Conservation (phyloP, 2,888 invertebrate species). For the Seira ritae region DNA sequence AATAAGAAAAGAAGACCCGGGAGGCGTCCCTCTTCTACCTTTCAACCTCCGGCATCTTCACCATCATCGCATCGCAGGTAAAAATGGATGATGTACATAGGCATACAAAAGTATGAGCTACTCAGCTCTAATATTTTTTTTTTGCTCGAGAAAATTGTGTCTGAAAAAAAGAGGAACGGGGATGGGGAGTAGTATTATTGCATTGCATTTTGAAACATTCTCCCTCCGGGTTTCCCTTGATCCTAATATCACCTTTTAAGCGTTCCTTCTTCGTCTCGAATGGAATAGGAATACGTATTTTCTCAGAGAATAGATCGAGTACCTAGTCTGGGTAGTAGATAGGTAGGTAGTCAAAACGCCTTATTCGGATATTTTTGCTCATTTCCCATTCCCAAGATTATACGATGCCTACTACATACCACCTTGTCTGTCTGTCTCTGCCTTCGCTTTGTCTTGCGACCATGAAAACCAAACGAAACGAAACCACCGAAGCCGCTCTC, state of each 20-base stretch:
- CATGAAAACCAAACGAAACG: background rate
- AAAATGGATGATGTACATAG: conserved; percentile 6
- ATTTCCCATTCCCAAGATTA: background rate
- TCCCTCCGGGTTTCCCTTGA: conserved; percentile 58
- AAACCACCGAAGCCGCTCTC: background rate
- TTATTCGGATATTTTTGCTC: background rate
- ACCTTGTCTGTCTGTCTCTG: background rate
- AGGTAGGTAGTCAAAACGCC: background rate
- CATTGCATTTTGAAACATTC: too few relatives aligned
- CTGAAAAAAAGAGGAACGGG: conserved; percentile 7
- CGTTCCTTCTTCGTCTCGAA: too few relatives aligned
- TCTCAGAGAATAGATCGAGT: background rate
- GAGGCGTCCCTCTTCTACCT: conserved; percentile 52
- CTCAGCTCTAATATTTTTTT: too few relatives aligned
- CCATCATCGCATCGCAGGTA: too few relatives aligned
- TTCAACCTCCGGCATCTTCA: background rate
- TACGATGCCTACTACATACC: too few relatives aligned
- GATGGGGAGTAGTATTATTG: too few relatives aligned
- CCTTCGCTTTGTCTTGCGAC: background rate
- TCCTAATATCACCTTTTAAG: conserved; percentile 17
- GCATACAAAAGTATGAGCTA: too few relatives aligned
- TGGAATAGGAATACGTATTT: background rate
- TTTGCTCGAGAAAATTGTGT: too few relatives aligned
- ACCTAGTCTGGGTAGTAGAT: background rate
- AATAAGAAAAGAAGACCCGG: conserved; percentile 51